Evolutionary conservation across 2,113 vertebrate genomes (phyloP).

Genomic region (Bothrops jararaca): DNA sequence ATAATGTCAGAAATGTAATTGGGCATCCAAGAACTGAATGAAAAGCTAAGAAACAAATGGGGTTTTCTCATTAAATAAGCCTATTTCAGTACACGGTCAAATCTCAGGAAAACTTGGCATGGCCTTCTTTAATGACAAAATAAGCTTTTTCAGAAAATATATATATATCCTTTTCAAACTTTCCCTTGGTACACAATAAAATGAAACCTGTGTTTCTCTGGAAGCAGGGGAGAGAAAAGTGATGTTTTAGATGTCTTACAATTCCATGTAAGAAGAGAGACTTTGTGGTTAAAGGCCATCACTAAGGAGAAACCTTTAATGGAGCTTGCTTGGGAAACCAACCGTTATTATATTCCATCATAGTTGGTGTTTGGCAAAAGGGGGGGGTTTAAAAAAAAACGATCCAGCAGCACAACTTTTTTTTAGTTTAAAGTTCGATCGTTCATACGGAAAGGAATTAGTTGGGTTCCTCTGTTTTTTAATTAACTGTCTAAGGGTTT

Average conservation of each 20-base stretch:
- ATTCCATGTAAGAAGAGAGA: background rate
- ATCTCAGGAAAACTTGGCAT: background rate
- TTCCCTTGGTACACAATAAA: background rate
- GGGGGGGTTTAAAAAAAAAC: background rate
- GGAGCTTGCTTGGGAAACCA: slow-evolving; percentile 44
- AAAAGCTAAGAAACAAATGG: background rate
- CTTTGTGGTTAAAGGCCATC: slow-evolving; percentile 34
- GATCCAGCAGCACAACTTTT: slow-evolving; percentile 71
- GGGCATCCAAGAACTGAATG: background rate
- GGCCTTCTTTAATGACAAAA: background rate
- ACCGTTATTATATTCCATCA: slow-evolving; percentile 57
- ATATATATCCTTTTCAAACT: background rate
- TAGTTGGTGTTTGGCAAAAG: slow-evolving; percentile 36
- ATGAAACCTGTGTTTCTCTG: background rate
- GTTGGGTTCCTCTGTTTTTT: slow-evolving; percentile 65
- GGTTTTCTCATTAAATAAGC: background rate
- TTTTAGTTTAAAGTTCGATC: slow-evolving; percentile 77
- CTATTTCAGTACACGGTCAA: background rate
- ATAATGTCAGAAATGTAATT: background rate
- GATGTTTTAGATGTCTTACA: background rate
- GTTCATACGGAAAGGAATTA: slow-evolving; percentile 75
- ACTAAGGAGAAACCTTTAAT: slow-evolving; percentile 39
- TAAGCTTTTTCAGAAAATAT: background rate
- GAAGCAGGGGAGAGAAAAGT: background rate
- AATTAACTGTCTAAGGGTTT: slow-evolving; percentile 66